Base-by-base conservation (phyloP, 1,140 invertebrate species). In the Neomicropteryx cornuta region DNA sequence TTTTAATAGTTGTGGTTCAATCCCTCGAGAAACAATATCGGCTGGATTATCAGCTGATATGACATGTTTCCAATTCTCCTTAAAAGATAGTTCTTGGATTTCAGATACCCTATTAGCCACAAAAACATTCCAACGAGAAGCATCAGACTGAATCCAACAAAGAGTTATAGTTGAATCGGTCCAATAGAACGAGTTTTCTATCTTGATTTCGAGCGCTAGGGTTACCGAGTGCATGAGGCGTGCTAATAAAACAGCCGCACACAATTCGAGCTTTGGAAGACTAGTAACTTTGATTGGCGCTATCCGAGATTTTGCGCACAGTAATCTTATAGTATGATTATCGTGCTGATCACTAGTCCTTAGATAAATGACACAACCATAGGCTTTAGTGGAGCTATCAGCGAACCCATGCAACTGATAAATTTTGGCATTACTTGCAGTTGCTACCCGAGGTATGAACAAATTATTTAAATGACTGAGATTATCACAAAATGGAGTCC, bases 141-240 rank as follows among this genome's bases (percentile, higher is more conserved):
- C 54, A 10, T 32, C 34, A 18, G 42, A 47, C 3, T 36, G 37
- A 19, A 63, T 34, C 59, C 62, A 66, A 21, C 42, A 29, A 17
- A 65, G 31, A 6, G 56, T 53, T 11, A 65, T 58, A 1, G 49
- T 59, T 1, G 59, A 63, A 41, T 68, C 60, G 1, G 50, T 53
- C 56, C 56, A 66, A 43, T 55, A 57, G 32, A 36, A 51, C 4
- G 52, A 34, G 14, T 35, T 18, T 10, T 46, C 33, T 4, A 40
- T 22, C 11, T 29, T 4, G 16, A 44, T 29, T 16, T 41, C 37
- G 23, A 46, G 32, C 47, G 11, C 52, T 56, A 31, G 35, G 24
- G 31, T 34, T 18, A 43, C 20, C 16, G 43, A 16, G 21, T 37
- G 14, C 5, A 55, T 5, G 4, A 52, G 8, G 22, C 44, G 38